Base-by-base conservation (phyloP, 2,888 invertebrate genomes). In the Heteropelma amictum region DNA sequence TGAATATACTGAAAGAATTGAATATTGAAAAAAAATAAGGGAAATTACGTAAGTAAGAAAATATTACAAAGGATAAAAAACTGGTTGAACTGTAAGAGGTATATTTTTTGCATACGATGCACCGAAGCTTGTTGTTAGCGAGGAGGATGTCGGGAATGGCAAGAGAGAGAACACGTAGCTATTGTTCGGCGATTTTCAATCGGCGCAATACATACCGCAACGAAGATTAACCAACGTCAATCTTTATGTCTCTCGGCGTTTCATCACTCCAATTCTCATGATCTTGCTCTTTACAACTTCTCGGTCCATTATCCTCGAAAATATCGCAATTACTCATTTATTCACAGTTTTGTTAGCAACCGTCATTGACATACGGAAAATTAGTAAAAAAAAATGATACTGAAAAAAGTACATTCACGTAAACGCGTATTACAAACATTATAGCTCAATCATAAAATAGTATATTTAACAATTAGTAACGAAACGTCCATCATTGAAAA, bases 131-230 rank as follows among this genome's bases (percentile, higher is more conserved):
- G 3, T 61, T 49, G 49, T 38, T 56, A 12, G 33, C 26, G 51
- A 33, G 61, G 54, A 68, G 61, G 38, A 68, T 40, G 14, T 42
- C 21, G 47, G 47, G 38, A 35, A 38, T 51, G 61, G 49, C 47
- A 26, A 33, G 38, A 54, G 30, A 64, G n/a, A n/a, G n/a, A n/a
- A n/a, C n/a, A 35, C 45, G 49, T 64, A 61, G 64, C 64, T 69
- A 80, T 72, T 76, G 72, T 79, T 75, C 74, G n/a, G 74, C 71
- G 67, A 72, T 79, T 72, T 71, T 49, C 73, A 76, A 77, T 77
- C 61, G 67, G 26, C 72, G 72, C 72, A 77, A 80, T 81, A 79
- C 79, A 79, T 79, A 77, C 78, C 77, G 64, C 75, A 75, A 67
- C 72, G 64, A 58, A 73, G 61, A 72, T 72, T 72, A 61, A 68